phyloP scores from a whole-genome alignment of 1,140 invertebrate species.

The Penaeus vannamei region DNA sequence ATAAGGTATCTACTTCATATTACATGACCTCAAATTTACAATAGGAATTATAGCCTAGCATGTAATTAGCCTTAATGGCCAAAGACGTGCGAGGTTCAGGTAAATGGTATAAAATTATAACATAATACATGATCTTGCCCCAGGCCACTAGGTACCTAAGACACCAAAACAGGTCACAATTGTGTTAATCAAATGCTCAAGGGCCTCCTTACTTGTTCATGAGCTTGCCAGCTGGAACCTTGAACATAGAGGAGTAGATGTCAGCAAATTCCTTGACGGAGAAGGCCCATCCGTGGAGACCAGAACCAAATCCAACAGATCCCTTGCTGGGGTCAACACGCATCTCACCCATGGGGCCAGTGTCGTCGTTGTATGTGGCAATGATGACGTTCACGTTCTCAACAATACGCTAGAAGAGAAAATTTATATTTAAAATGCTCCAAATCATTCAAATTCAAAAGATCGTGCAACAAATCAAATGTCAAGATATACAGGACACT shows the following conservation, averaged over 20 bases:
- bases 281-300: constrained; percentile 99
- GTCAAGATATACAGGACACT: neutral
- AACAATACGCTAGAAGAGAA: constrained; percentile 86
- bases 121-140: too few relatives aligned
- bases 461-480: neutral
- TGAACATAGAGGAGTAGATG: constrained; percentile 99
- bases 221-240: constrained; percentile 96
- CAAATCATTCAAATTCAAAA: neutral
- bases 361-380: constrained; percentile 97
- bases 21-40: neutral
- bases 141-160: too few relatives aligned
- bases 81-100: too few relatives aligned
- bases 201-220: constrained; percentile 81
- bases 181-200: too few relatives aligned
- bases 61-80: too few relatives aligned
- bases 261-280: constrained; percentile 99
- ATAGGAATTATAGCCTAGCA: too few relatives aligned
- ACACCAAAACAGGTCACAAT: too few relatives aligned
- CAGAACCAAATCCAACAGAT: constrained; percentile 99
- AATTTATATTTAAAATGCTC: neutral
- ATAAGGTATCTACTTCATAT: neutral
- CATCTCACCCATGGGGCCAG: constrained; percentile 99
- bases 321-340: constrained; percentile 97
- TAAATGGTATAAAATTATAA: too few relatives aligned
- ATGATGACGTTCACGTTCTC: constrained; percentile 99